Evolutionary conservation across 2,888 invertebrate species (phyloP), one percentile per base, ranked within the genome.

Genomic region (Willowsia nigromaculata): DNA sequence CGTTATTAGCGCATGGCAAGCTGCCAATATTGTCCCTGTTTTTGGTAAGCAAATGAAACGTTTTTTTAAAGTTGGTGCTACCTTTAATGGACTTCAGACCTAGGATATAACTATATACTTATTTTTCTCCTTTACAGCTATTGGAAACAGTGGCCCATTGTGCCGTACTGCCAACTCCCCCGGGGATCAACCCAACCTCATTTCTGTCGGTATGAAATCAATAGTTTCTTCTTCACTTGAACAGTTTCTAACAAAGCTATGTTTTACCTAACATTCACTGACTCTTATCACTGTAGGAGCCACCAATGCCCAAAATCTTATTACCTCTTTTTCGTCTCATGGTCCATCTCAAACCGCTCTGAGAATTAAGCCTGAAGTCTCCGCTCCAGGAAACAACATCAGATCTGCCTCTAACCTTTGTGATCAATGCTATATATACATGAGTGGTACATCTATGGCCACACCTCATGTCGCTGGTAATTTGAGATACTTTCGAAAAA

Each of bases 161-260:
- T 91, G 91, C 74, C 53, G 90, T 25, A 84, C 85, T 56, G 90
- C 90, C 13, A 88, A 86, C 71, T 86, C 86, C 33, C 91, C 91
- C 18, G 91, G 88, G 56, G 91, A 91, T 74, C 85, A 82, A 15
- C 81, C 86, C 5, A 74, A 78, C 47, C 78, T 90, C n/a, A 90
- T 92, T 56, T 71, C 80, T 25, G 92, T 91, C 2, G 91, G 91
- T 40, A 40, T 22, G 11, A 53, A 53, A 53, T 53, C 90, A 25
- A 85, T n/a, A n/a, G n/a, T n/a, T n/a, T n/a, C n/a, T n/a, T n/a
- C n/a, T n/a, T n/a, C n/a, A n/a, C n/a, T n/a, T n/a, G n/a, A n/a
- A n/a, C n/a, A n/a, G n/a, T n/a, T n/a, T n/a, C n/a, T n/a, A n/a
- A n/a, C n/a, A n/a, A n/a, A n/a, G n/a, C n/a, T n/a, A n/a, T n/a